Conservation (phyloP, 2,888 invertebrate species). For the Dromius quadrimaculatus region DNA sequence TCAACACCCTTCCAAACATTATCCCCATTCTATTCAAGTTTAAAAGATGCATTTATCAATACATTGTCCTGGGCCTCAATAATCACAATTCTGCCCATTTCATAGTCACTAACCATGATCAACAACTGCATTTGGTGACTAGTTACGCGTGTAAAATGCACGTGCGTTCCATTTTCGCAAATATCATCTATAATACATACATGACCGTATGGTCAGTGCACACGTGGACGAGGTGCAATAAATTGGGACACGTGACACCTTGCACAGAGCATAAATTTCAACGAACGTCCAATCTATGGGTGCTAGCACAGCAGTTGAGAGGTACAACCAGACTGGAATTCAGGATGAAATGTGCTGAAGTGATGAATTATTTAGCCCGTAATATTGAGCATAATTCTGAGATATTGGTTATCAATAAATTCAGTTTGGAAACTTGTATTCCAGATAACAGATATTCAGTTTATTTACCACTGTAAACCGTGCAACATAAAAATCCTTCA, state of each 20-base stretch:
- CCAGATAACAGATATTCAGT: neutral
- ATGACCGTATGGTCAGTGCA: constrained; percentile 13
- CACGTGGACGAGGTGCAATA: constrained; percentile 39
- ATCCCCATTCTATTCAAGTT: no score
- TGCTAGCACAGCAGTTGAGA: no score
- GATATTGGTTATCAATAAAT: no score
- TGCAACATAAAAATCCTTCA: neutral
- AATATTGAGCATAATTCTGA: no score
- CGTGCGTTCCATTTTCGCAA: constrained; percentile 40
- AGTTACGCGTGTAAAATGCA: constrained; percentile 30
- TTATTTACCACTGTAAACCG: neutral
- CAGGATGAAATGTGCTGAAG: no score
- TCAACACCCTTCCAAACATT: no score
- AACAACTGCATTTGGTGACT: constrained; percentile 8
- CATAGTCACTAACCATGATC: neutral
- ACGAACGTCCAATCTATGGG: neutral
- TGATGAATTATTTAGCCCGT: no score
- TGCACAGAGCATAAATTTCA: constrained; percentile 40
- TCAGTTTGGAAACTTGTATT: no score
- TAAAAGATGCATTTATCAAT: no score
- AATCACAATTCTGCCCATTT: no score
- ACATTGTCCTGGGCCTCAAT: no score
- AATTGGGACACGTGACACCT: constrained; percentile 42
- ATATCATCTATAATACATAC: constrained; percentile 43
- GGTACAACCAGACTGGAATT: no score